Evolutionary conservation across 2,888 invertebrate species (phyloP).

Genomic region (Acanthosepion esculentum): DNA sequence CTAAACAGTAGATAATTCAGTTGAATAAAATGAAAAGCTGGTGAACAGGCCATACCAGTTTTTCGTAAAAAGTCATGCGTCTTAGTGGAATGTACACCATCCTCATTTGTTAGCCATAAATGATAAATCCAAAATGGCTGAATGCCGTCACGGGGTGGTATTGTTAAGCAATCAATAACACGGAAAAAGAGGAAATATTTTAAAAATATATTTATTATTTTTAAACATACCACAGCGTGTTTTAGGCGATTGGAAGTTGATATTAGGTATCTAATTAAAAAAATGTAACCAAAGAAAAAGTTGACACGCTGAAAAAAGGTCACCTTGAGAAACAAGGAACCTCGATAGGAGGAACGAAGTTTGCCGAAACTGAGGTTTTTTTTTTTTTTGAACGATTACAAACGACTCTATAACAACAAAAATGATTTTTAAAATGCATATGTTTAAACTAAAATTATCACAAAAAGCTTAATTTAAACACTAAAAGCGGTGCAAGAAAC

Average conservation of each 20-base stretch:
- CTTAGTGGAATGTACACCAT: neutral
- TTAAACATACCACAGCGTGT: neutral
- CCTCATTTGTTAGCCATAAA: constrained; percentile 33
- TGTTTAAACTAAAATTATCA: neutral
- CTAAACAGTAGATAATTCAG: constrained; percentile 23
- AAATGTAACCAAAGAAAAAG: neutral
- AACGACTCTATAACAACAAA: neutral
- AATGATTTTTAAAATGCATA: neutral
- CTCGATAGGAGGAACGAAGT: neutral
- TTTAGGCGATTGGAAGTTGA: neutral
- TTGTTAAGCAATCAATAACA: neutral
- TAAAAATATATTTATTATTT: neutral
- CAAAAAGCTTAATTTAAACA: neutral
- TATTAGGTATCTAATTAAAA: neutral
- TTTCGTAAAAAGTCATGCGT: constrained; percentile 33
- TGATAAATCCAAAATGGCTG: neutral
- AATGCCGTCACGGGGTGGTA: neutral
- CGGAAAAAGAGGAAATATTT: neutral
- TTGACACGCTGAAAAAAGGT: neutral
- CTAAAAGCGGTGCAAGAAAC: neutral
- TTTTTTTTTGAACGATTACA: neutral
- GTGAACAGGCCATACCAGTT: constrained; percentile 33
- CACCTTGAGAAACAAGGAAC: neutral
- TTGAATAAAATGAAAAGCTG: constrained; percentile 33
- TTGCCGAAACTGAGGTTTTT: neutral